Evolutionary conservation across 2,888 invertebrate genomes (phyloP), one percentile per base, ranked within the genome.

Genomic region (Melolontha melolontha): DNA sequence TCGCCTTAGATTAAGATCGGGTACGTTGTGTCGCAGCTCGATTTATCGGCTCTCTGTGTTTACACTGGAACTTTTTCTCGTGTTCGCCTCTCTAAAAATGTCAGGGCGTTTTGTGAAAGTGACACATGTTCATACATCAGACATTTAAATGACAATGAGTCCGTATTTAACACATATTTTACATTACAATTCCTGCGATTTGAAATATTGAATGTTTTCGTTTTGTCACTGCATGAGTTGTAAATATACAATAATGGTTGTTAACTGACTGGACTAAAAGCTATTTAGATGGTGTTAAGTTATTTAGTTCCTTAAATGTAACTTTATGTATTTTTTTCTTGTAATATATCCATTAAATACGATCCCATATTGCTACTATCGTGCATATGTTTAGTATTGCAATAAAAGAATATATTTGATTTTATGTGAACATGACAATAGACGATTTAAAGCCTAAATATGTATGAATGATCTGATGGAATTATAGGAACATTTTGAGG

Each of bases 181-280:
- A 59, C 34, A 47, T 16, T 59, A 29, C 59, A 47, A 59, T 59
- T 14, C 29, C 59, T 16, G 17, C 12, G 34, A 29, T 29, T 29
- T 14, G 47, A 29, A 47, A 39, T 14, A 44, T 16, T 16, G 42
- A 41, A 59, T 34, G 44, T 44, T 57, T 57, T 47, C 34, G 59
- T 59, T 59, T 29, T 54, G 10, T 59, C 29, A 27, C 29, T 12
- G 5, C 16, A 47, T 47, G 59, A 44, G 44, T 44, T 59, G 34
- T 59, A 59, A 59, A 47, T 47, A 57, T 59, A 44, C 59, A 59
- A 59, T 59, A 29, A 29, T 29, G 16, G 34, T 59, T 16, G 47
- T 59, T 59, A 47, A 44, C 27, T 27, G 12, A 14, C 27, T 14
- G 22, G 12, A 57, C 12, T 5, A 16, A 14, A 27, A 44, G 29